A percentile compares a stretch with the other conserved stretches of the same genome.
These are phyloP conservation scores for Brachionichthys hirsutus DNA, from an alignment of 2,113 vertebrate genomes.

Conservation along the genomic window DNA sequence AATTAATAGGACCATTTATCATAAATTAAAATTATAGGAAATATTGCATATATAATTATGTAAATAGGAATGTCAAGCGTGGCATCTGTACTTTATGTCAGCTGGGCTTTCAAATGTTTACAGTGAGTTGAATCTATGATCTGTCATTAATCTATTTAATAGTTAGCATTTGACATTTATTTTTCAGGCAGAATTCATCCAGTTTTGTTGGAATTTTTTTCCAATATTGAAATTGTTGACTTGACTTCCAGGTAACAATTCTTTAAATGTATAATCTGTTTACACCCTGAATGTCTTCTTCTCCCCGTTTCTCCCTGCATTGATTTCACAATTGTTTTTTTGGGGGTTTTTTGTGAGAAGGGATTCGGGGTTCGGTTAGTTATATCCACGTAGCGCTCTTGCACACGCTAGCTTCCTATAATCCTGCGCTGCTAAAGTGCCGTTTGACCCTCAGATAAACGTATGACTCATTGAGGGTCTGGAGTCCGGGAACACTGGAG, in stretches of 20 bases:
- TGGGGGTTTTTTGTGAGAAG: conserved; percentile 54
- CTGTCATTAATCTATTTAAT: conserved; percentile 6
- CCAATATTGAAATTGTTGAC: conserved; percentile 20
- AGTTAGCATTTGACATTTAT: background rate
- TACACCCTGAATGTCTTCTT: conserved; percentile 17
- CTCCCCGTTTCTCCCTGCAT: conserved; percentile 33
- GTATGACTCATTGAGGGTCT: conserved; percentile 39
- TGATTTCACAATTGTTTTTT: conserved; percentile 51
- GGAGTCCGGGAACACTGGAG: conserved; percentile 19
- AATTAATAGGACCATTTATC: background rate
- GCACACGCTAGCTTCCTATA: conserved; percentile 11
- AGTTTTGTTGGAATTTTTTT: conserved; percentile 5
- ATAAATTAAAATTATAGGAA: conserved; percentile 7
- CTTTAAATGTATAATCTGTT: conserved; percentile 19
- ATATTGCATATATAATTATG: background rate
- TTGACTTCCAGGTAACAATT: conserved; percentile 16
- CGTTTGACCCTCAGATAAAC: conserved; percentile 60
- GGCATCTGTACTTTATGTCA: background rate
- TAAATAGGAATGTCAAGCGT: background rate
- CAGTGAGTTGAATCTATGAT: background rate
- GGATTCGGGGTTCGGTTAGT: conserved; percentile 48
- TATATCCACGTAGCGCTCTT: conserved; percentile 5
- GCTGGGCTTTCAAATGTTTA: background rate
- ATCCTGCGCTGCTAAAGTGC: conserved; percentile 22
- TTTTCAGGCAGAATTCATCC: background rate